Evolutionary conservation across 2,797 vertebrate genomes (phyloP), one percentile per base, ranked within the genome.

Genomic region (Xyrichtys novacula): DNA sequence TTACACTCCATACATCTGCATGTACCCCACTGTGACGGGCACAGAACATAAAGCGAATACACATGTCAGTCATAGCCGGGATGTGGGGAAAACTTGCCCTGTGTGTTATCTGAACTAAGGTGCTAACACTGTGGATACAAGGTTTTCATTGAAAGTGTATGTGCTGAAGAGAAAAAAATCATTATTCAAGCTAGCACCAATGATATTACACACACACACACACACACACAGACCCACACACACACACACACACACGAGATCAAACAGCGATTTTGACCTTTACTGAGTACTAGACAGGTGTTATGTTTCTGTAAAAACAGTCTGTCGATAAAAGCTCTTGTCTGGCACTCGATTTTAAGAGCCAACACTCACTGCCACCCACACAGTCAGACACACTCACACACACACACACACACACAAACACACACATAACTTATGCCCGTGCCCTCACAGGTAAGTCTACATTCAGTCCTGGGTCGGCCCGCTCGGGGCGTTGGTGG

Each of bases 401-500:
- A 32, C 56, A 8, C 52, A 43, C 61, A 53, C 16, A 20, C 8
- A 34, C 57, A 9, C 28, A 61, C 63, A 8, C 52, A 25, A 28
- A 10, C 49, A 44, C 58, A 49, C 32, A 34, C 32, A 34, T n/a
- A 1, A 34, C 16, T 42, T 23, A 71, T 0, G 4, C 19, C 4
- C 58, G 54, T 3, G 19, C 47, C 66, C 56, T 70, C 69, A 65
- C 36, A 61, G 64, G 56, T 40, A 31, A 46, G 31, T 46, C 61
- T 42, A 36, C 39, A 52, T 40, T 82, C 72, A 89, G 83, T 88
- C 81, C 64, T 83, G 81, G 29, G 55, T 82, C 23, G 87, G 64
- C 58, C 90, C 87, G 76, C 78, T 78, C 38, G 84, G 80, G 71
- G 90, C 61, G 71, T 44, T 81, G 66, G 77, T 63, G 52, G 89